Percentiles rank a stretch among this genome's conserved stretches.
Conservation (phyloP, 92 coral and sea anemone species). For the Micromussa lordhowensis region DNA sequence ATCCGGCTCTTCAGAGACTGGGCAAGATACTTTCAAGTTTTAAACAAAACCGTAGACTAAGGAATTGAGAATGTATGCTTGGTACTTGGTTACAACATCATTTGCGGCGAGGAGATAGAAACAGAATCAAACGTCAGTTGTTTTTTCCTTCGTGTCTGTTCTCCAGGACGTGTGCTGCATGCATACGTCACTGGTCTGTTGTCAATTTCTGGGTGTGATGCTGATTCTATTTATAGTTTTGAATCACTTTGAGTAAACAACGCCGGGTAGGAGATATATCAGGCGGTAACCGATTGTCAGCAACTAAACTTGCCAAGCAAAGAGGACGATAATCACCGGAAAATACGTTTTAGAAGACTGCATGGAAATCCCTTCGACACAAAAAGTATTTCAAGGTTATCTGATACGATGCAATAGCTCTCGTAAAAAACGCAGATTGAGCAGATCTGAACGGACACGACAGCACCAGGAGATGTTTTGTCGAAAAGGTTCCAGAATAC, state of each 20-base stretch:
- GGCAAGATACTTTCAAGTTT: background rate
- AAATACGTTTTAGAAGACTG: background rate
- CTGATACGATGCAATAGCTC: background rate
- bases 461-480: conserved; percentile 13
- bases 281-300: background rate
- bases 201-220: background rate
- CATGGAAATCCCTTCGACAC: conserved; percentile 14
- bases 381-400: conserved; percentile 7
- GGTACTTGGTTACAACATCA: too few species aligned
- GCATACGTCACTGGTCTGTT: background rate
- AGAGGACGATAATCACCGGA: background rate
- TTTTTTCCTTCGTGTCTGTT: background rate
- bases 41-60: too few species aligned
- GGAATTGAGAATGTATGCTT: too few species aligned
- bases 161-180: background rate
- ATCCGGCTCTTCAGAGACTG: too few species aligned
- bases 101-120: background rate
- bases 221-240: background rate
- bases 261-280: background rate
- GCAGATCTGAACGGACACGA: conserved; percentile 7
- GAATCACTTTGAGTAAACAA: background rate
- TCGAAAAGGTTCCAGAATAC: conserved; percentile 36
- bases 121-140: background rate
- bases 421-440: conserved; percentile 13
- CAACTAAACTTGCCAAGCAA: background rate